Percentiles rank a stretch among this genome's conserved stretches.
phyloP scores from a whole-genome alignment of 37 sponge, comb jelly and placozoan species.

The Halisarca cf. caerulea region DNA sequence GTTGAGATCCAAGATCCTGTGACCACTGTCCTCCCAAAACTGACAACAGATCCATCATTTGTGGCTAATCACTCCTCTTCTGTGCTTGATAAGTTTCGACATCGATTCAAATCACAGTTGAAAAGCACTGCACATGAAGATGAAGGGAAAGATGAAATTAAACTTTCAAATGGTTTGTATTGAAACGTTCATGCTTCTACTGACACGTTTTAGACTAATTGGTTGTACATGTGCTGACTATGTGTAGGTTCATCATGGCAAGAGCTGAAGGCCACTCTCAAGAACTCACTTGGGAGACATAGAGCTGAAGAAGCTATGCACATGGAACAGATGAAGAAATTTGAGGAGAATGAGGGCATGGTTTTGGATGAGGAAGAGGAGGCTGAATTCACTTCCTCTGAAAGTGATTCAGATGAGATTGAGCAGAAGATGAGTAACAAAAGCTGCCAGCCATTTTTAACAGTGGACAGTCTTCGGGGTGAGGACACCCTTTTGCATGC shows the following conservation, averaged over 20 bases:
- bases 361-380: not conserved
- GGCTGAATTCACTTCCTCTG: constrained; percentile 2
- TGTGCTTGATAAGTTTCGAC: not conserved
- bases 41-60: not conserved
- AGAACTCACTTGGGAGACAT: constrained; percentile 39
- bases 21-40: not conserved
- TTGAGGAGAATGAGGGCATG: constrained; percentile 17
- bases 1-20: too few relatives aligned
- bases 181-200: too few relatives aligned
- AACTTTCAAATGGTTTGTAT: not conserved
- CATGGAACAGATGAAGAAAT: constrained; percentile 19
- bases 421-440: not conserved
- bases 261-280: constrained; percentile 31
- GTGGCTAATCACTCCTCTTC: not conserved
- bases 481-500: not conserved
- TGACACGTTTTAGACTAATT: too few relatives aligned
- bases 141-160: not conserved
- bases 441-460: too few relatives aligned
- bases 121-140: not conserved
- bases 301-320: constrained; percentile 51
- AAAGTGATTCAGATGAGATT: not conserved
- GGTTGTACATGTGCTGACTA: not conserved
- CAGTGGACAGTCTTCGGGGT: not conserved
- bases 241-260: constrained; percentile 48
- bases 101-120: not conserved